A percentile compares a stretch with the other conserved stretches of the same genome.
These are phyloP conservation scores for Albula glossodonta DNA, from an alignment of 2,113 vertebrate genomes.

Conservation along the genomic window DNA sequence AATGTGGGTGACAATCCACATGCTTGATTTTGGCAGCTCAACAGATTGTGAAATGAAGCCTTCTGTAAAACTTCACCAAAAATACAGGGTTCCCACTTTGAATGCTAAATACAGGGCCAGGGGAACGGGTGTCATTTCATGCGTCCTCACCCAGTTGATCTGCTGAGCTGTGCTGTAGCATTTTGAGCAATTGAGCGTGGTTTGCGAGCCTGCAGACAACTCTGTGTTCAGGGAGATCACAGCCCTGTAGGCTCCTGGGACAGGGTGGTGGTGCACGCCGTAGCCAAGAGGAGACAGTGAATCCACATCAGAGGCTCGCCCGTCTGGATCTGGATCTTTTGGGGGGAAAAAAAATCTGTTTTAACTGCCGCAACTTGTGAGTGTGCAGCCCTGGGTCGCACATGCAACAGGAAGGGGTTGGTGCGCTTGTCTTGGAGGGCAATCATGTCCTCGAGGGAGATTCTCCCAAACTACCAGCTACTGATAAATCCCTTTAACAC, in stretches of 20 bases:
- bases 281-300: not conserved
- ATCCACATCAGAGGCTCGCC: conserved; percentile 22
- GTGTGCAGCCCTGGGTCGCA: not conserved
- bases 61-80: not conserved
- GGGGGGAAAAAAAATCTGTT: conserved; percentile 20
- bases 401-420: not conserved
- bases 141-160: not conserved
- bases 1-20: not conserved
- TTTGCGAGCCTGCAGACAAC: conserved; percentile 13
- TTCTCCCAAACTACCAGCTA: conserved; percentile 18
- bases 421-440: not conserved
- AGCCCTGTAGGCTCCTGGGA: conserved; percentile 8
- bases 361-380: conserved; percentile 12
- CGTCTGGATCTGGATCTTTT: conserved; percentile 16
- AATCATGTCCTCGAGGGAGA: not conserved
- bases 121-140: conserved; percentile 6
- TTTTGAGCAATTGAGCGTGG: not conserved
- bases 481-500: conserved; percentile 27
- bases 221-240: conserved; percentile 17
- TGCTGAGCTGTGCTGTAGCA: not conserved
- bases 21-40: conserved; percentile 4
- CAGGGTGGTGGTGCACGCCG: not conserved
- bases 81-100: conserved; percentile 1
- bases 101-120: conserved; percentile 15
- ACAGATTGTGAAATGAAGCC: not conserved